Conservation (phyloP, 2,888 invertebrate species). For the Drosophila pseudotalamancana region DNA sequence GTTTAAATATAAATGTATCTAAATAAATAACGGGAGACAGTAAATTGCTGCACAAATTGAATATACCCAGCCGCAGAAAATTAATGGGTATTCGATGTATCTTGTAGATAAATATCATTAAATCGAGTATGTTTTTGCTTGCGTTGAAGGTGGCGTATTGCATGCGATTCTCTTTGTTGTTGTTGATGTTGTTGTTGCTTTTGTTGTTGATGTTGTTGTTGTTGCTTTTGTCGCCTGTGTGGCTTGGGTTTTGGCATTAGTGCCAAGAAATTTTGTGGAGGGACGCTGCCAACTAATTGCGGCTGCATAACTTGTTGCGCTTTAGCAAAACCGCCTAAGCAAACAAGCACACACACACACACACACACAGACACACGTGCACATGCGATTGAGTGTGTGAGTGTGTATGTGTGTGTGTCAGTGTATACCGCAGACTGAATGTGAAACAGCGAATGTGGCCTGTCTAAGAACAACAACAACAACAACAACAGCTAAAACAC, state of each 20-base stretch:
- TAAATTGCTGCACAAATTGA: neutral
- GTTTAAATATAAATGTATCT: too few species aligned
- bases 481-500: constrained; percentile 21
- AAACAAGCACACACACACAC: constrained; percentile 11
- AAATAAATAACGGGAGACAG: neutral
- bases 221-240: constrained; percentile 45
- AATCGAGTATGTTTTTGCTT: constrained; percentile 58
- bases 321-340: constrained; percentile 20
- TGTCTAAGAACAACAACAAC: constrained; percentile 60
- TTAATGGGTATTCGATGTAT: constrained; percentile 31
- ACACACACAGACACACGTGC: constrained; percentile 8
- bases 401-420: constrained; percentile 15
- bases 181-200: constrained; percentile 16
- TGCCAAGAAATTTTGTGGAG: constrained; percentile 73
- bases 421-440: constrained; percentile 48
- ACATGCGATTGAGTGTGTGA: constrained; percentile 16
- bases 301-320: constrained; percentile 76
- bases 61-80: neutral
- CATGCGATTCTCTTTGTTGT: constrained; percentile 24
- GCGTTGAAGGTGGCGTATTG: constrained; percentile 42
- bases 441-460: constrained; percentile 49
- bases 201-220: constrained; percentile 23
- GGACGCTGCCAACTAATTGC: constrained; percentile 74
- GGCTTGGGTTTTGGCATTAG: constrained; percentile 76
- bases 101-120: constrained; percentile 52